Evolutionary conservation across 2,113 vertebrate genomes (phyloP).

Genomic region (Proteles cristata): DNA sequence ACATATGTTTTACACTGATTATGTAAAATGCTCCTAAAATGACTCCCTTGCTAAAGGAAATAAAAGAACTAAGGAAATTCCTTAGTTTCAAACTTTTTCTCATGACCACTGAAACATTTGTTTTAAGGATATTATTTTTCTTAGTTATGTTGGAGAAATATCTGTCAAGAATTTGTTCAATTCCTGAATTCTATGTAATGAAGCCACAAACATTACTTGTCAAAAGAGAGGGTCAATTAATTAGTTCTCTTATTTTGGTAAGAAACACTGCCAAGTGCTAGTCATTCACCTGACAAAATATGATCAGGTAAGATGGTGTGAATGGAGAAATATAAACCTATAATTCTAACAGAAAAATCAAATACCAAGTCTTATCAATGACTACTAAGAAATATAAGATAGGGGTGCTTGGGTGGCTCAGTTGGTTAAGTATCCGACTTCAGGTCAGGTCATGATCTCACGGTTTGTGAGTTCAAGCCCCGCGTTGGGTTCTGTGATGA

Average conservation of each 20-base stretch:
- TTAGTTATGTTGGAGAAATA: background rate
- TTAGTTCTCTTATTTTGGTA: background rate
- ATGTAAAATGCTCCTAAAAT: background rate
- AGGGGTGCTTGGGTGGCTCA: too few relatives aligned
- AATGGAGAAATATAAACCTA: background rate
- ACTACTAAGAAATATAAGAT: background rate
- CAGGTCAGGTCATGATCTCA: too few relatives aligned
- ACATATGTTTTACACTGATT: background rate
- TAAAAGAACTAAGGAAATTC: background rate
- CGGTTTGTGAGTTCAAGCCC: too few relatives aligned
- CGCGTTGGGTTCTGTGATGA: too few relatives aligned
- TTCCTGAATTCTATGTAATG: background rate
- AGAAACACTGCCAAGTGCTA: background rate
- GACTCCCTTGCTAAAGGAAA: rapidly evolving
- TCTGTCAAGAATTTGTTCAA: background rate
- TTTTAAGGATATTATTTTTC: background rate
- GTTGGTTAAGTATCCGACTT: too few relatives aligned
- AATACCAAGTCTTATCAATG: background rate
- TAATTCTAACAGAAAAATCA: background rate
- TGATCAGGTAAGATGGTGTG: background rate
- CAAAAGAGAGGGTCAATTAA: background rate
- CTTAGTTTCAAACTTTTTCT: background rate
- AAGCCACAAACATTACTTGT: background rate
- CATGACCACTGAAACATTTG: background rate
- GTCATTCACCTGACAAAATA: background rate